A percentile compares a stretch with the other conserved stretches of the same genome.
These are phyloP conservation scores for Ceraclea dissimilis DNA, from an alignment of 2,888 invertebrate genomes.

Conservation along the genomic window DNA sequence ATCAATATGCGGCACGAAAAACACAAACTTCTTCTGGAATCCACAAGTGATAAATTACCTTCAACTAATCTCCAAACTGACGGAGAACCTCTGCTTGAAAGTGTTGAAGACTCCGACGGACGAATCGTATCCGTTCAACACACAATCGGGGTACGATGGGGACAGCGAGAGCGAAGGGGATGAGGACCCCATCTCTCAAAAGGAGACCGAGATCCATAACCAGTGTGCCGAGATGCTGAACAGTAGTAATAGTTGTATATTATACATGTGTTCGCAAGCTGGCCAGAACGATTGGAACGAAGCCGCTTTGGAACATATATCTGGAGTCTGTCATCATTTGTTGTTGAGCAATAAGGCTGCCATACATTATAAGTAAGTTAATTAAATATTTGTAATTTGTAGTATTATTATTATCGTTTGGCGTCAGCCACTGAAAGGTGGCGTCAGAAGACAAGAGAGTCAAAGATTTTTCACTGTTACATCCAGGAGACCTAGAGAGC, in stretches of 20 bases:
- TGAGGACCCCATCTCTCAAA: constrained; percentile 43
- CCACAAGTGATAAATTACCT: constrained; percentile 40
- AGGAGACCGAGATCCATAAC: constrained; percentile 43
- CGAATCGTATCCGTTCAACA: constrained; percentile 44
- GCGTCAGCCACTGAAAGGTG: too few relatives aligned
- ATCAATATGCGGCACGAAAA: constrained; percentile 35
- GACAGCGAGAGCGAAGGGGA: constrained; percentile 52
- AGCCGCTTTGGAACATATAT: constrained; percentile 58
- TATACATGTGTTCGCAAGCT: constrained; percentile 43
- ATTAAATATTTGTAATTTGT: too few relatives aligned
- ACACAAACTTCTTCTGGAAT: constrained; percentile 35
- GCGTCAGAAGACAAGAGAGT: too few relatives aligned
- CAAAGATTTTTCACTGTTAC: too few relatives aligned
- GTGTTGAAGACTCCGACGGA: constrained; percentile 41
- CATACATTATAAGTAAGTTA: constrained; percentile 69
- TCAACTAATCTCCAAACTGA: constrained; percentile 41
- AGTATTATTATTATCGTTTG: too few relatives aligned
- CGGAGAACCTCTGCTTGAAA: constrained; percentile 41
- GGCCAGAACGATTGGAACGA: constrained; percentile 44
- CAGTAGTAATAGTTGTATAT: constrained; percentile 43
- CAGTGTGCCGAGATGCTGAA: constrained; percentile 61
- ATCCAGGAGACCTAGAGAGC: too few relatives aligned
- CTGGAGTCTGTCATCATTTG: constrained; percentile 76
- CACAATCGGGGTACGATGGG: constrained; percentile 40
- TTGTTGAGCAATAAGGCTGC: constrained; percentile 74